Conservation (phyloP, 2,888 invertebrate genomes). For the Nomada fabriciana region DNA sequence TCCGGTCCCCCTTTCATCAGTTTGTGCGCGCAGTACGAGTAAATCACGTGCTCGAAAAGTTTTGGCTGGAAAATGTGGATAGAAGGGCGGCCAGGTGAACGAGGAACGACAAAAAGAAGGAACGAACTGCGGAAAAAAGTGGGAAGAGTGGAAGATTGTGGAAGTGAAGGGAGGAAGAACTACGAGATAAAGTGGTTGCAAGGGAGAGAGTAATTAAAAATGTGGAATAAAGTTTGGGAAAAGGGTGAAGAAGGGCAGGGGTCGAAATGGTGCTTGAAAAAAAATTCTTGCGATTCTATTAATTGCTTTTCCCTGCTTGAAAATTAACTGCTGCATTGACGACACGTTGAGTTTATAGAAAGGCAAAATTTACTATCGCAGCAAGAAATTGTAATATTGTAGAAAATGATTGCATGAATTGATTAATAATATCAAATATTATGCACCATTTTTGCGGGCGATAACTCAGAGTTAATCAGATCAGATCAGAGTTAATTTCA, state of each 20-base stretch:
- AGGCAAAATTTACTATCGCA: too few relatives aligned
- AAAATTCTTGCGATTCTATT: neutral
- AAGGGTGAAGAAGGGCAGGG: too few relatives aligned
- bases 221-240: neutral
- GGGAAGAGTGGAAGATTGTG: slow-evolving; percentile 15
- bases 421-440: too few relatives aligned
- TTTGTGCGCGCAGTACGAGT: slow-evolving; percentile 38
- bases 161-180: neutral
- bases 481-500: too few relatives aligned
- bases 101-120: slow-evolving; percentile 18
- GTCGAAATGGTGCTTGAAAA: neutral
- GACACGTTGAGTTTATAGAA: too few relatives aligned
- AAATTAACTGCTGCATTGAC: neutral
- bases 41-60: slow-evolving; percentile 54
- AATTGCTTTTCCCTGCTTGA: neutral
- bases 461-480: too few relatives aligned
- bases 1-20: slow-evolving; percentile 21
- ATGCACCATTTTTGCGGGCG: too few relatives aligned
- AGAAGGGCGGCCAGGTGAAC: slow-evolving; percentile 12
- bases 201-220: slow-evolving; percentile 33
- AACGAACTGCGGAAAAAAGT: neutral
- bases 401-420: too few relatives aligned
- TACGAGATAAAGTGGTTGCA: slow-evolving; percentile 22
- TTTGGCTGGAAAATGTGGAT: slow-evolving; percentile 42
- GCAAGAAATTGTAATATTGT: too few relatives aligned